Conservation (phyloP, 2,113 vertebrate species). For the Ceyx melanurus region DNA sequence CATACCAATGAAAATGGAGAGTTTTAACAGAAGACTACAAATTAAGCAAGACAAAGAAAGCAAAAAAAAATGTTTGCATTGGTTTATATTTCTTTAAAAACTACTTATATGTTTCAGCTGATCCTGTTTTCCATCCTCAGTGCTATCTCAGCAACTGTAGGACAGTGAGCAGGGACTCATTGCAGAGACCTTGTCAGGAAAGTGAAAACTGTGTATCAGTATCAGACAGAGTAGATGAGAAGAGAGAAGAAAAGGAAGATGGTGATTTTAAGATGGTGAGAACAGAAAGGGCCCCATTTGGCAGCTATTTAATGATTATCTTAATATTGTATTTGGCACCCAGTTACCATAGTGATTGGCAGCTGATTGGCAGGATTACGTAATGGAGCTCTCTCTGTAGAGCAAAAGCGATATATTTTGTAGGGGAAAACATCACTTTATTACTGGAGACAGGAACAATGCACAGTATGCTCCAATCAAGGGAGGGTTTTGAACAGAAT, state of each 20-base stretch:
- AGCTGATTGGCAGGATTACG: conserved; percentile 32
- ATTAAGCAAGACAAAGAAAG: neutral
- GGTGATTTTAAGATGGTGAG: neutral
- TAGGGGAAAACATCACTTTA: neutral
- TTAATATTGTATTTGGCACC: conserved; percentile 23
- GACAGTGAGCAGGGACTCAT: neutral
- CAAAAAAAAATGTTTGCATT: neutral
- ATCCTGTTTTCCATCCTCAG: neutral
- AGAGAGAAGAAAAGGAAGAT: neutral
- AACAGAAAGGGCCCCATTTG: neutral
- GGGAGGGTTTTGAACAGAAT: neutral
- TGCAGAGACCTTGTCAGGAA: neutral
- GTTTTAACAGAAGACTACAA: neutral
- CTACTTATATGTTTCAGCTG: neutral
- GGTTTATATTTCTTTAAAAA: neutral
- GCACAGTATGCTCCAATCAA: neutral
- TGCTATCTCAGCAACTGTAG: neutral
- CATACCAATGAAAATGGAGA: neutral
- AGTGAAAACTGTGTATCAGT: neutral
- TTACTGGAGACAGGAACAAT: neutral
- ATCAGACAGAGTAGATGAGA: neutral
- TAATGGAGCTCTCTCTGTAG: conserved; percentile 19
- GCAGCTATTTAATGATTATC: conserved; percentile 6
- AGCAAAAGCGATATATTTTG: conserved; percentile 30
- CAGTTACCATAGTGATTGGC: conserved; percentile 21